phyloP scores from a whole-genome alignment of 2,113 vertebrate genomes.

The Motacilla tschutschensis region DNA sequence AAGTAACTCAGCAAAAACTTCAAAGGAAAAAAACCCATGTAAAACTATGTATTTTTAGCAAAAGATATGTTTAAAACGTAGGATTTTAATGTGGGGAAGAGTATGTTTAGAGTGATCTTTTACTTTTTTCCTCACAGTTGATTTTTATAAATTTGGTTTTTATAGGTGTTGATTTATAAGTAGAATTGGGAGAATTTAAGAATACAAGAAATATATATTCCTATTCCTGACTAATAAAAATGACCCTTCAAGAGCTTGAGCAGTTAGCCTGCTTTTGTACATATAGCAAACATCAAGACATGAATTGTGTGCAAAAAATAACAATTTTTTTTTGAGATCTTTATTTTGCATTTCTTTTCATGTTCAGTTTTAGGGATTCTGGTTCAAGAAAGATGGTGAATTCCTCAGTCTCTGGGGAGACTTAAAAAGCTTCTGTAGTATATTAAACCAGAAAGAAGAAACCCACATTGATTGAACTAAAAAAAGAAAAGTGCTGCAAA shows the following conservation, averaged over 20 bases:
- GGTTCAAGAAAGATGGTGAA: background rate
- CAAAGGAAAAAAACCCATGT: background rate
- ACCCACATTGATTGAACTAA: background rate
- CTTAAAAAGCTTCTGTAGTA: background rate
- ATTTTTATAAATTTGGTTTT: background rate
- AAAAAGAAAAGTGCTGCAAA: background rate
- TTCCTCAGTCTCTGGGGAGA: background rate
- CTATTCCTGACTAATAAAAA: background rate
- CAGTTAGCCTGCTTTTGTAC: background rate
- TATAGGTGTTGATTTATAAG: background rate
- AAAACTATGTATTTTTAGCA: background rate
- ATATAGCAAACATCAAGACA: background rate
- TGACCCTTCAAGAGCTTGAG: background rate
- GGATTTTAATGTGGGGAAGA: background rate
- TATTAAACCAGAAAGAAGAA: slow-evolving; percentile 13
- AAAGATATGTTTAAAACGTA: background rate
- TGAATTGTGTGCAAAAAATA: background rate
- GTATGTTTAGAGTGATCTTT: background rate
- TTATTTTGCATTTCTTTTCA: background rate
- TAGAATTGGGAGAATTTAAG: background rate
- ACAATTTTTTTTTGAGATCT: background rate
- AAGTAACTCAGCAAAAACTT: background rate
- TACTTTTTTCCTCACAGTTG: background rate
- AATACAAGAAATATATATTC: background rate
- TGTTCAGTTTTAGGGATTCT: background rate